These are phyloP conservation scores for Lates calcarifer DNA, from an alignment of 2,113 vertebrate species.

Conservation along the genomic window DNA sequence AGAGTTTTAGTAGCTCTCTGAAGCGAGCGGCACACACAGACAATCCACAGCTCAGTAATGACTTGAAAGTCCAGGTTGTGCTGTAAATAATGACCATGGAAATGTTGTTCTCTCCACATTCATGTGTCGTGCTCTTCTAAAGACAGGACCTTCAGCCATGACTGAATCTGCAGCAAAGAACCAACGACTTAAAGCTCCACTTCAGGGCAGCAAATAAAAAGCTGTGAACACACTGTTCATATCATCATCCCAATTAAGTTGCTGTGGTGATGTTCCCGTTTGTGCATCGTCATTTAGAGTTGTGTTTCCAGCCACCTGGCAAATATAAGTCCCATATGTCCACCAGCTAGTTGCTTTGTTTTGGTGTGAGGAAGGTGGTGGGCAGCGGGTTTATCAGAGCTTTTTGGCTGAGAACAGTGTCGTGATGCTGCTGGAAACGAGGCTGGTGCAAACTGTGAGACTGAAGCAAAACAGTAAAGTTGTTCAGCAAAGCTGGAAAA, in stretches of 20 bases:
- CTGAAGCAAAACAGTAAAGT: not conserved
- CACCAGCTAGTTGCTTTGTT: not conserved
- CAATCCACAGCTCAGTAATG: not conserved
- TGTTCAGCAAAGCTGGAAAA: not conserved
- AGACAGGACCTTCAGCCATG: not conserved
- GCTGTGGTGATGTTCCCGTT: not conserved
- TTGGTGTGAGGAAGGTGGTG: not conserved
- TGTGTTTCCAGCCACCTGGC: not conserved
- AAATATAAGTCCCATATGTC: not conserved
- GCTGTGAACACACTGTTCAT: not conserved
- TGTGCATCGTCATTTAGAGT: not conserved
- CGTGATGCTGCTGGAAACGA: not conserved
- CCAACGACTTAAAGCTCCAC: not conserved
- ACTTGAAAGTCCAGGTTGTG: not conserved
- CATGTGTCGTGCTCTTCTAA: not conserved
- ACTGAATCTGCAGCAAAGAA: not conserved
- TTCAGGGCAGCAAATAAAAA: not conserved
- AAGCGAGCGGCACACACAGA: not conserved
- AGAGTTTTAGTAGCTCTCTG: not conserved
- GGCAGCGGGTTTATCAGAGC: not conserved
- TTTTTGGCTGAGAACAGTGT: too few relatives aligned
- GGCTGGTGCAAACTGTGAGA: not conserved
- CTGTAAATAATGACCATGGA: not conserved
- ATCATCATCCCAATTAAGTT: not conserved
- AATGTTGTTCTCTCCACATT: conserved; percentile 4